Evolutionary conservation across 2,797 vertebrate genomes (phyloP), one percentile per base, ranked within the genome.

Genomic region (Betta splendens): DNA sequence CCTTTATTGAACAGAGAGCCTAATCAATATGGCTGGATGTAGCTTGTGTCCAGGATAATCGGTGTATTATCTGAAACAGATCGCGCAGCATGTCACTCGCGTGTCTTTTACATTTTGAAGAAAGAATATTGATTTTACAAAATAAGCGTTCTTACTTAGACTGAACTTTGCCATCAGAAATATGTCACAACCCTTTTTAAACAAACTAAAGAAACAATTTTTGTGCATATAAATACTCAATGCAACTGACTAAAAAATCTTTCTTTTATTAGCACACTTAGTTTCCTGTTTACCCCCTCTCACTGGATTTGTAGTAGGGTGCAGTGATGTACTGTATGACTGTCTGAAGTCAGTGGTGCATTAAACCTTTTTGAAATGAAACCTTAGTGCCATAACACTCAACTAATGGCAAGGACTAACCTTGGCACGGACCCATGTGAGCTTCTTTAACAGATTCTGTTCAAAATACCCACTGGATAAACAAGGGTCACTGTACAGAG

Each of bases 11-110:
- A 42, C 52, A 66, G 32, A 80, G 85, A 87, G 83, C 69, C 85
- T 91, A 89, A 90, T 94, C 90, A 89, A 91, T 93, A 91, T 64
- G 81, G 80, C 87, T 83, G 85, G 85, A 85, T 53, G 8, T 20
- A 43, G 61, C 52, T 17, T 46, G 66, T 49, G 55, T 61, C 25
- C 2, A 11, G 83, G 76, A 85, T 78, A 76, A 78, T 81, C 79
- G 82, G 67, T 69, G 88, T 79, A 85, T 85, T 35, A 64, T 62
- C 60, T 64, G 43, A 80, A 58, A 55, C 43, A 32, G 45, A 62
- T 69, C 68, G 33, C 1, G 35, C 57, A 9, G 9, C 28, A 22
- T 15, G 65, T 35, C 4, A 0, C 45, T 53, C 43, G 33, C 15
- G 6, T 13, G 5, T 53, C 60, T 21, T 50, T 52, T 0, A 7